Conservation (phyloP, 1,140 invertebrate genomes). For the Aporrectodea caliginosa region DNA sequence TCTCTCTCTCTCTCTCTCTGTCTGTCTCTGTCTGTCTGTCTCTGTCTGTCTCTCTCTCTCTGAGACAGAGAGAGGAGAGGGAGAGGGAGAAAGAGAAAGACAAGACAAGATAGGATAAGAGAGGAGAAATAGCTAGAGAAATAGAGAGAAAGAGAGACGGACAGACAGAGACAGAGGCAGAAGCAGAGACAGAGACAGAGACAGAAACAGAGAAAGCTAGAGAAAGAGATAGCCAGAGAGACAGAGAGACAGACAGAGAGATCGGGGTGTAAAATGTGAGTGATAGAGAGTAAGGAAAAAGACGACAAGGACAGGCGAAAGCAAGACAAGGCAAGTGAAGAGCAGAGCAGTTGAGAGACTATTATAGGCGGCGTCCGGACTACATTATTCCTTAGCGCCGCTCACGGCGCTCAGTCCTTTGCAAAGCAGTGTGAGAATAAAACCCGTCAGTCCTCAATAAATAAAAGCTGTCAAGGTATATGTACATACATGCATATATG, state of each 20-base stretch:
- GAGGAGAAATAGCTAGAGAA: not conserved
- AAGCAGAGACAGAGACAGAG: no score
- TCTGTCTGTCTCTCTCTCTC: not conserved
- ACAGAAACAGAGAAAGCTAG: no score
- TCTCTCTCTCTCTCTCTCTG: not conserved
- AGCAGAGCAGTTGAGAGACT: no score
- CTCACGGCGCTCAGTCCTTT: not conserved
- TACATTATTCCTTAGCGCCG: not conserved
- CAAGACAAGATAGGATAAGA: no score
- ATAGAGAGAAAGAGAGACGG: not conserved
- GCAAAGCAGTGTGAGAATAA: not conserved
- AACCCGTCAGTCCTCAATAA: no score
- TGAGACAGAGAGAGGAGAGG: not conserved
- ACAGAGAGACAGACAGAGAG: not conserved
- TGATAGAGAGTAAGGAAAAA: not conserved
- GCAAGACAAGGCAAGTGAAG: no score
- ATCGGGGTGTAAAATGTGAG: no score
- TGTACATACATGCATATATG: not conserved
- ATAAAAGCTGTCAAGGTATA: not conserved
- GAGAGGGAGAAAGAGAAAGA: not conserved
- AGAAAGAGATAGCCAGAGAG: not conserved
- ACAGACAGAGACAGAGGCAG: not conserved
- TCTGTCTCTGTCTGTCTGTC: not conserved
- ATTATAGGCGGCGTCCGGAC: no score
- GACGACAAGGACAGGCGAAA: not conserved